phyloP scores from a whole-genome alignment of 2,888 invertebrate genomes.

The Chouioia cunea region DNA sequence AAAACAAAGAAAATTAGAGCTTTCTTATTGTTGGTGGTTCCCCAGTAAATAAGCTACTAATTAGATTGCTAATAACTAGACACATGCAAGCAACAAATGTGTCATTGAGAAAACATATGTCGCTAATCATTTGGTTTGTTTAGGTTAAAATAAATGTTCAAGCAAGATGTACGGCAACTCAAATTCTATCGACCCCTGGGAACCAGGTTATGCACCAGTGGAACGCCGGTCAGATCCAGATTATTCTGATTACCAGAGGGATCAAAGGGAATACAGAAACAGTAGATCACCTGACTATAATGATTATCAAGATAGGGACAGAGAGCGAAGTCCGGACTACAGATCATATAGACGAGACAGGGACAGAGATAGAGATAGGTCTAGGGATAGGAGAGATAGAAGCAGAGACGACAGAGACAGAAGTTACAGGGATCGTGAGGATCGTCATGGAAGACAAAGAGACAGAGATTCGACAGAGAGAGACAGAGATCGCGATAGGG shows the following conservation, averaged over 20 bases:
- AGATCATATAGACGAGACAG: constrained; percentile 62
- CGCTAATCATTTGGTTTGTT: neutral
- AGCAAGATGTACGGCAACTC: constrained; percentile 59
- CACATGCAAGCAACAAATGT: neutral
- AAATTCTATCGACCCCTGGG: constrained; percentile 64
- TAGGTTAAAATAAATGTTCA: constrained; percentile 37
- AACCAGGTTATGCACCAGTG: constrained; percentile 65
- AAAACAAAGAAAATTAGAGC: neutral
- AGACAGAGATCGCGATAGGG: constrained; percentile 58
- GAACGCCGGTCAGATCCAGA: constrained; percentile 52
- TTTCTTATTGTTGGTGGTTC: neutral
- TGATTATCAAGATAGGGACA: constrained; percentile 55
- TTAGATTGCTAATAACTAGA: neutral
- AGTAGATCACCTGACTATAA: constrained; percentile 62
- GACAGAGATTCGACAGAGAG: constrained; percentile 54
- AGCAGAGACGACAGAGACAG: constrained; percentile 63
- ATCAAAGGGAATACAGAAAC: constrained; percentile 58
- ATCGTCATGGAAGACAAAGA: constrained; percentile 54
- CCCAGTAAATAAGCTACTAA: neutral
- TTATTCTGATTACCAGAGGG: constrained; percentile 56
- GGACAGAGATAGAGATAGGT: constrained; percentile 63
- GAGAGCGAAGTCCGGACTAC: constrained; percentile 63
- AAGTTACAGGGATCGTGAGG: constrained; percentile 61
- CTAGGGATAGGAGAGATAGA: constrained; percentile 61
- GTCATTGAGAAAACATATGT: neutral